These are phyloP conservation scores for Zosterops borbonicus DNA, from an alignment of 2,113 vertebrate genomes.

Conservation along the genomic window DNA sequence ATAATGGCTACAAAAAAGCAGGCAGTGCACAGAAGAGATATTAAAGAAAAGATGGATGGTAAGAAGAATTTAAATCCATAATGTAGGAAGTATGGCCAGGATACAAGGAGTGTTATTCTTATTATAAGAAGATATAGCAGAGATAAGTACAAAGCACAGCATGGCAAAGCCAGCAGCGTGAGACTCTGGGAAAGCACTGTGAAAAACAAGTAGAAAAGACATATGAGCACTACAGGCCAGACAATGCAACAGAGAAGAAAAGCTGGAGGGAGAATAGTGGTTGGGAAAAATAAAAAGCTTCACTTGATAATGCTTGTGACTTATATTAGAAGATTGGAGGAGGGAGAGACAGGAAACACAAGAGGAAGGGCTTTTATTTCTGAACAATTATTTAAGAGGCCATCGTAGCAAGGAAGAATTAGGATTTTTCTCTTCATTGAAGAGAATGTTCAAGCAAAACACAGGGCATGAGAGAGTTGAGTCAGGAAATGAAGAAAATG, in stretches of 20 bases:
- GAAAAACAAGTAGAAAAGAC: constrained; percentile 35
- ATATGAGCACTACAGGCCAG: neutral
- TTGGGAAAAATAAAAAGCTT: constrained; percentile 14
- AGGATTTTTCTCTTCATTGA: neutral
- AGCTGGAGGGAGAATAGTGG: constrained; percentile 1
- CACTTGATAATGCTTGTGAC: neutral
- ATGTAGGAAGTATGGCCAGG: neutral
- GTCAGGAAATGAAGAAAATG: neutral
- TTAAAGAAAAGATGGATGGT: neutral
- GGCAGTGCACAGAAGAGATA: neutral
- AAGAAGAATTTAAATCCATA: constrained; percentile 39
- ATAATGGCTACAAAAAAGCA: constrained; percentile 11
- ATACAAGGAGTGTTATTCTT: neutral
- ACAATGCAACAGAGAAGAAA: constrained; percentile 14
- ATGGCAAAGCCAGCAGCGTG: neutral
- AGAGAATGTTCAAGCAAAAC: neutral
- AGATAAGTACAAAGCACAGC: constrained; percentile 30
- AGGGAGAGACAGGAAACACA: rapidly evolving
- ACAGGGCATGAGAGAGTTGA: neutral
- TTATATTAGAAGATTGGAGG: neutral
- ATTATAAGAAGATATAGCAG: neutral
- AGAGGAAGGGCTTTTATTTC: neutral
- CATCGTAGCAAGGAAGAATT: neutral
- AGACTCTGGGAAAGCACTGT: neutral
- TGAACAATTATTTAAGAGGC: neutral